Evolutionary conservation across 1,140 invertebrate genomes (phyloP).

Genomic region (Protaetia brevitarsis): DNA sequence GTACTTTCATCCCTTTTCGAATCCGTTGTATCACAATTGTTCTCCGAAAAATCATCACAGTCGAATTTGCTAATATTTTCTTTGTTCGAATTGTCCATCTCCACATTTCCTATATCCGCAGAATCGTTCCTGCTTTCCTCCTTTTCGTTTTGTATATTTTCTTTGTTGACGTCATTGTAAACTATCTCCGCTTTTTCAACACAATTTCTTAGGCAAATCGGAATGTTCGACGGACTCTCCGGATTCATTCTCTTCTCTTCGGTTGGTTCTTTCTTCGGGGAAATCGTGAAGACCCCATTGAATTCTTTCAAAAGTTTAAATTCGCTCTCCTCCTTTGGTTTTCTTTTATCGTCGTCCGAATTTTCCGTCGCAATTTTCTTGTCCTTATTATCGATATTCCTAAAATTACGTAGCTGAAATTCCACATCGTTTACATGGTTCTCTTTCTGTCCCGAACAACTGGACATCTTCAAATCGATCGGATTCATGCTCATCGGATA

Average conservation of each 20-base stretch:
- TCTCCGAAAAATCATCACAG: background rate
- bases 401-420: background rate
- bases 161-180: background rate
- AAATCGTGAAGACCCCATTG: background rate
- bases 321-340: background rate
- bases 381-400: background rate
- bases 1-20: too few relatives aligned
- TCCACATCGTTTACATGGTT: background rate
- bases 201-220: background rate
- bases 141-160: background rate
- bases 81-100: background rate
- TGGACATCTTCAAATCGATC: background rate
- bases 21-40: background rate
- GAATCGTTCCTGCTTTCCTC: background rate
- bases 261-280: background rate
- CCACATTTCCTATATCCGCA: background rate
- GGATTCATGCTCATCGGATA: slow-evolving; percentile 16
- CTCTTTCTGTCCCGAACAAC: background rate
- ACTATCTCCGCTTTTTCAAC: background rate
- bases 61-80: background rate
- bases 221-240: background rate
- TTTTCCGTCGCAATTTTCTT: background rate
- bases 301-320: slow-evolving; percentile 7
- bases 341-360: background rate
- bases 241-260: too few relatives aligned